phyloP scores from a whole-genome alignment of 1,140 invertebrate species.

The Agrypnia vestita region DNA sequence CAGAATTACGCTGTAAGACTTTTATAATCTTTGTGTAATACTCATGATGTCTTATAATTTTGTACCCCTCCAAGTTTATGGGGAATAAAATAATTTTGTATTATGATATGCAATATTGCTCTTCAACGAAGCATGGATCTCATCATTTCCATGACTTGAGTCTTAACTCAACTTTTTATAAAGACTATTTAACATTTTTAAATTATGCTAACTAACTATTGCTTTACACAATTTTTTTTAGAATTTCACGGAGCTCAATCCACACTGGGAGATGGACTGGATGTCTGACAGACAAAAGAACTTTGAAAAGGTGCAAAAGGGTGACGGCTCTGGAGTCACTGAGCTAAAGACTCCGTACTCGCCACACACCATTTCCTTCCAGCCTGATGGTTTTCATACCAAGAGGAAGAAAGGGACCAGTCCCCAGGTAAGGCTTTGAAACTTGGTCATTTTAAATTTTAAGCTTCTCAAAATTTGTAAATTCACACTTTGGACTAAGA shows the following conservation, averaged over 20 bases:
- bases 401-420: conserved; percentile 58
- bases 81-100: too few species aligned
- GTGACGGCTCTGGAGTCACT: conserved; percentile 56
- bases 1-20: conserved; percentile 84
- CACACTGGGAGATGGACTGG: conserved; percentile 90
- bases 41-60: neutral
- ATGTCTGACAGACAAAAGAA: conserved; percentile 85
- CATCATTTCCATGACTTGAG: too few species aligned
- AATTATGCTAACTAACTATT: too few species aligned
- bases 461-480: too few species aligned
- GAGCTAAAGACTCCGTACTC: conserved; percentile 19
- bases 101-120: too few species aligned
- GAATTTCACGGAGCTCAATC: conserved; percentile 86
- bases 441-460: too few species aligned
- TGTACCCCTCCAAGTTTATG: too few species aligned
- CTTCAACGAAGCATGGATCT: too few species aligned
- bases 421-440: conserved; percentile 14
- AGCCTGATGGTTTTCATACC: conserved; percentile 69
- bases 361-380: conserved; percentile 67
- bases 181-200: too few species aligned
- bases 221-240: conserved; percentile 67
- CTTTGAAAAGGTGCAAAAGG: conserved; percentile 69
- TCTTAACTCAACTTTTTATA: too few species aligned
- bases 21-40: conserved; percentile 44
- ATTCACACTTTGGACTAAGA: too few species aligned